Evolutionary conservation across 1,140 invertebrate species (phyloP).

Genomic region (Elymnias hypermnestra): DNA sequence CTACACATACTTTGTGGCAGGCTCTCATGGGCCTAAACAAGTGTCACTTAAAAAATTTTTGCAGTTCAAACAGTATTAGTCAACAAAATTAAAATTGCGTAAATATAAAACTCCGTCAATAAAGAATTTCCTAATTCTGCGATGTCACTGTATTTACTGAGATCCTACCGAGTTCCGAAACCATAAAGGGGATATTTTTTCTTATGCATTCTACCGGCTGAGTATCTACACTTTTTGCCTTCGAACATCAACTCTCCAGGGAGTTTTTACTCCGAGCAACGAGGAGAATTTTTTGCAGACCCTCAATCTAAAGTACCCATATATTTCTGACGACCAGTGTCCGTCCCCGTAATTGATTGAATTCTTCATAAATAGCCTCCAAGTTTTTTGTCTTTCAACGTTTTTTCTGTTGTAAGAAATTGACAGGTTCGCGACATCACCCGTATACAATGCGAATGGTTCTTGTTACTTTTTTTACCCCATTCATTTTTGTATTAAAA

Average conservation of each 20-base stretch:
- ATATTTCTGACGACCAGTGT: constrained; percentile 49
- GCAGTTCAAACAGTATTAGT: no score
- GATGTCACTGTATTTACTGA: constrained; percentile 32
- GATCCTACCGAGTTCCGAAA: constrained; percentile 36
- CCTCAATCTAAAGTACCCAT: constrained; percentile 51
- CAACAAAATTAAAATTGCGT: constrained; percentile 13
- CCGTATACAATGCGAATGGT: constrained; percentile 13
- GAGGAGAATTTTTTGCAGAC: constrained; percentile 50
- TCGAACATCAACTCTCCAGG: constrained; percentile 41
- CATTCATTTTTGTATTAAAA: background rate
- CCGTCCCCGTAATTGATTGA: constrained; percentile 60
- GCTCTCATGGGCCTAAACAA: no score
- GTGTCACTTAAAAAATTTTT: no score
- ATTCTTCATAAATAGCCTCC: constrained; percentile 53
- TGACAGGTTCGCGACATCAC: constrained; percentile 19
- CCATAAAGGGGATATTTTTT: constrained; percentile 53
- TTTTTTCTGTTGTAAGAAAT: constrained; percentile 9
- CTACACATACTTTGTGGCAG: no score
- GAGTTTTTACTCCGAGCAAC: constrained; percentile 52
- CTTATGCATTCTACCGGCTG: constrained; percentile 31
- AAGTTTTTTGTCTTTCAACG: constrained; percentile 15
- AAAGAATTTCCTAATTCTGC: constrained; percentile 33
- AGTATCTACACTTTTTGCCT: constrained; percentile 51
- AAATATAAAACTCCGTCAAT: constrained; percentile 34
- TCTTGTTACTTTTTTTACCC: constrained; percentile 2